Evolutionary conservation across 2,113 vertebrate species (phyloP).

Genomic region (Erinaceus europaeus): DNA sequence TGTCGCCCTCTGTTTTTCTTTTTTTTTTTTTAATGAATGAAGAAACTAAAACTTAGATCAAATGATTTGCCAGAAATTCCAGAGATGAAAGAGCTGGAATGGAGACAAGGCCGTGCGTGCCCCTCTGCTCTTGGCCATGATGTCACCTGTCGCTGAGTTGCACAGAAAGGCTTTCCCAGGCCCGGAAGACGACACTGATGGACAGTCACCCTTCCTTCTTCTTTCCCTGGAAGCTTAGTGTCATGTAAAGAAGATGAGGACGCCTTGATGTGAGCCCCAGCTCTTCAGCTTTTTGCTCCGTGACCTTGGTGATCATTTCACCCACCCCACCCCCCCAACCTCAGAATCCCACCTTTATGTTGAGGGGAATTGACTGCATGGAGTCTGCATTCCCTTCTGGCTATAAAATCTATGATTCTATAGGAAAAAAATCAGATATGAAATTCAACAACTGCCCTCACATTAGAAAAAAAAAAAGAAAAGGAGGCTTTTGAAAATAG

Average conservation of each 20-base stretch:
- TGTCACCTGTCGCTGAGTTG: no score
- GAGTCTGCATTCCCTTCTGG: not conserved
- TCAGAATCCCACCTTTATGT: not conserved
- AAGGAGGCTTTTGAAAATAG: not conserved
- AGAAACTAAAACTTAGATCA: no score
- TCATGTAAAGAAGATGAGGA: not conserved
- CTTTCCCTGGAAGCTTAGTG: not conserved
- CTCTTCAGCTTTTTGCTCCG: not conserved
- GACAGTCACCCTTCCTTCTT: not conserved
- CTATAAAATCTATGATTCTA: not conserved
- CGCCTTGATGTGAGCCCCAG: not conserved
- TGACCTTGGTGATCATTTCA: not conserved
- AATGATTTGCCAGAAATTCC: no score
- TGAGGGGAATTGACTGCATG: not conserved
- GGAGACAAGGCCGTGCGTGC: no score
- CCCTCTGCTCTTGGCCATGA: no score
- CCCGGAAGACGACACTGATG: not conserved
- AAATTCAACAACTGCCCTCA: not conserved
- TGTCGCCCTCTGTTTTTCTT: not conserved
- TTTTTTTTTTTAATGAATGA: not conserved
- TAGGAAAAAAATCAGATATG: not conserved
- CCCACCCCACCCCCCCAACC: not conserved
- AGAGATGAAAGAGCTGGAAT: no score
- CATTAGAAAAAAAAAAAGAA: not conserved
- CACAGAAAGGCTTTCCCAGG: not conserved